These are phyloP conservation scores for Drosophila melanogaster DNA, from an alignment of 1,140 invertebrate genomes.

Conservation along the genomic window DNA sequence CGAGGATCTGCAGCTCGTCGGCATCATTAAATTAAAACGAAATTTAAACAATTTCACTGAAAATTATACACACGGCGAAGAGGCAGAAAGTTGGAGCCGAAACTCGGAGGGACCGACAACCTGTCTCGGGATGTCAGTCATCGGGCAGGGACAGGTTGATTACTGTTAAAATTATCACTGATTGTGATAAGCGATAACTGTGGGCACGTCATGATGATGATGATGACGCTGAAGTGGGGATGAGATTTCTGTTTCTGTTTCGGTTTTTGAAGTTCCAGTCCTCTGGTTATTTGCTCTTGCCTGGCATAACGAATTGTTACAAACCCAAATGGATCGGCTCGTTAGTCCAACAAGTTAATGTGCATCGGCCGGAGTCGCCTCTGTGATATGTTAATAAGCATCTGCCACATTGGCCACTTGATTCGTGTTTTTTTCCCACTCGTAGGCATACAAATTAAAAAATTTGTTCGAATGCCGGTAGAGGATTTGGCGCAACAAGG, in stretches of 20 bases:
- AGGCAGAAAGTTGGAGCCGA: slow-evolving; percentile 32
- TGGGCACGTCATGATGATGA: slow-evolving; percentile 67
- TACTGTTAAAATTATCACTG: slow-evolving; percentile 84
- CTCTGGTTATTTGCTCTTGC: slow-evolving; percentile 25
- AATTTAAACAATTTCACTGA: slow-evolving; percentile 84
- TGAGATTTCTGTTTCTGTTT: slow-evolving; percentile 49
- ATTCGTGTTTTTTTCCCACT: slow-evolving; percentile 34
- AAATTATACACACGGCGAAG: slow-evolving; percentile 76
- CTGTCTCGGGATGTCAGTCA: slow-evolving; percentile 73
- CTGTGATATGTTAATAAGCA: slow-evolving; percentile 82
- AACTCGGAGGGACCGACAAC: slow-evolving; percentile 53
- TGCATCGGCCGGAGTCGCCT: slow-evolving; percentile 47
- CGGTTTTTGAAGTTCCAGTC: slow-evolving; percentile 6
- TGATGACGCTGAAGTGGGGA: slow-evolving; percentile 35
- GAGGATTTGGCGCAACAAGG: slow-evolving; percentile 49
- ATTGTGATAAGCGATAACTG: slow-evolving; percentile 84
- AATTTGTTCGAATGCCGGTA: slow-evolving; percentile 40
- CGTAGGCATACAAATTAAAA: slow-evolving; percentile 66
- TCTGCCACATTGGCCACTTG: slow-evolving; percentile 70
- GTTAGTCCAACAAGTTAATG: slow-evolving; percentile 82
- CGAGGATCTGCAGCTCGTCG: slow-evolving; percentile 35
- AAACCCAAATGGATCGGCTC: slow-evolving; percentile 78
- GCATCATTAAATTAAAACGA: slow-evolving; percentile 84
- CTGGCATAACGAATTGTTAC: slow-evolving; percentile 79
- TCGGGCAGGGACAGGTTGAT: slow-evolving; percentile 77